Evolutionary conservation across 2,888 invertebrate genomes (phyloP).

Genomic region (Leptopterna dolabrata): DNA sequence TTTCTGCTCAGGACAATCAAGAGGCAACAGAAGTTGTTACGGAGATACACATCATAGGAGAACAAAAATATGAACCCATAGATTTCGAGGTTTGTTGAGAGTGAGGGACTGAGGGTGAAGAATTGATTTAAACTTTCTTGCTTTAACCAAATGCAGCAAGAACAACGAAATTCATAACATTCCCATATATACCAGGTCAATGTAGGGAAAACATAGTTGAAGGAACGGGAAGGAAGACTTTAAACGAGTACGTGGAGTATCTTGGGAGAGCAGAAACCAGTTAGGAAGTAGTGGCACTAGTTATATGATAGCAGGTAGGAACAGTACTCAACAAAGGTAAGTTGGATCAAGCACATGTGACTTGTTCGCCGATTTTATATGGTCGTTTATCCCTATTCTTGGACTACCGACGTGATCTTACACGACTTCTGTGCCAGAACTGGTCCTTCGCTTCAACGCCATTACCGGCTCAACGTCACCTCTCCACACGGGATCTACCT

Average conservation of each 20-base stretch:
- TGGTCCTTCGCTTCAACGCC: neutral
- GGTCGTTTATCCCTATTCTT: neutral
- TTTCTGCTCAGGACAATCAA: no score
- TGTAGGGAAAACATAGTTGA: no score
- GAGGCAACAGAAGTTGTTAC: no score
- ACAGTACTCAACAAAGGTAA: neutral
- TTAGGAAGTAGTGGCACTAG: neutral
- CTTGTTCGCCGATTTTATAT: neutral
- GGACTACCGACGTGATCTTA: neutral
- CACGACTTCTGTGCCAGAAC: neutral
- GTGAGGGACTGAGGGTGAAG: no score
- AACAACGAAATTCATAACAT: neutral
- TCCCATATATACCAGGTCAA: no score
- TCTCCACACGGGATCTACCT: neutral
- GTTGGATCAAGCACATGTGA: neutral
- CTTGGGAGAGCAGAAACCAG: neutral
- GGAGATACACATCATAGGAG: no score
- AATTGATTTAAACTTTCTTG: no score
- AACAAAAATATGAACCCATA: no score
- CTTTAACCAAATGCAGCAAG: no score
- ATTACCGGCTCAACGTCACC: neutral
- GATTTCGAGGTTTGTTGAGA: no score
- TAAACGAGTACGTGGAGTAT: no score
- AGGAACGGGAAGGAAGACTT: no score
- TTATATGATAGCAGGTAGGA: neutral